Base-by-base conservation (phyloP, 1,140 invertebrate species). In the Thrips palmi region DNA sequence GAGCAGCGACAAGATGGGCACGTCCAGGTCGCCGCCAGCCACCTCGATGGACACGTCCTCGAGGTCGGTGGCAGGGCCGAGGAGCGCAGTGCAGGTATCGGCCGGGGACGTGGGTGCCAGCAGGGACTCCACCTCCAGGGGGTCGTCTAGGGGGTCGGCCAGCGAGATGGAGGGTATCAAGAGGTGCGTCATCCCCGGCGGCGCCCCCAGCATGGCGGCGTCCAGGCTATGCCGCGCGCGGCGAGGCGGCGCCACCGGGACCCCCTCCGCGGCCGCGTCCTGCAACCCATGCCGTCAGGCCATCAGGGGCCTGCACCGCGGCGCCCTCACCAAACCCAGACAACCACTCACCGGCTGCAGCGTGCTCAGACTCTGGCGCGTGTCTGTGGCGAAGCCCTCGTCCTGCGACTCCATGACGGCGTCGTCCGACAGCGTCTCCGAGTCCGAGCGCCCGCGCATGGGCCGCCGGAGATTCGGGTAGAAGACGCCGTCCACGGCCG, bases 331-430 rank as follows among this genome's bases (percentile, higher is more conserved):
- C 17, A 12, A 8, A 33, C 8, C 7, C 17, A 33, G n/a, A 14
- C n/a, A 18, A 8, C 14, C 8, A 32, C 14, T 15, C 28, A 10
- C 8, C n/a, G 4, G 14, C 23, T 12, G 8, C 21, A 37, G 15
- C 36, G 17, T 14, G 36, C 28, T 37, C 36, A 28, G 24, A 21
- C 10, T 37, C 17, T 30, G 17, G 15, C 36, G 23, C 28, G 2
- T 10, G 71, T 71, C 2, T n/a, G n/a, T n/a, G n/a, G 70, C 70
- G 23, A 74, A 73, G 2, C 72, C 74, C 58, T 77, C 74, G 45
- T 76, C 72, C 45, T 77, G 74, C 0, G 72, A 75, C 52, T 77
- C 73, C 25, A 73, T 43, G 29, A 71, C 53, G 8, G 67, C 65
- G 51, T 74, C 71, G 52, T 75, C 71, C 3, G 71, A 74, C 25